Evolutionary conservation across 2,113 vertebrate genomes (phyloP).

Genomic region (Saguinus midas): DNA sequence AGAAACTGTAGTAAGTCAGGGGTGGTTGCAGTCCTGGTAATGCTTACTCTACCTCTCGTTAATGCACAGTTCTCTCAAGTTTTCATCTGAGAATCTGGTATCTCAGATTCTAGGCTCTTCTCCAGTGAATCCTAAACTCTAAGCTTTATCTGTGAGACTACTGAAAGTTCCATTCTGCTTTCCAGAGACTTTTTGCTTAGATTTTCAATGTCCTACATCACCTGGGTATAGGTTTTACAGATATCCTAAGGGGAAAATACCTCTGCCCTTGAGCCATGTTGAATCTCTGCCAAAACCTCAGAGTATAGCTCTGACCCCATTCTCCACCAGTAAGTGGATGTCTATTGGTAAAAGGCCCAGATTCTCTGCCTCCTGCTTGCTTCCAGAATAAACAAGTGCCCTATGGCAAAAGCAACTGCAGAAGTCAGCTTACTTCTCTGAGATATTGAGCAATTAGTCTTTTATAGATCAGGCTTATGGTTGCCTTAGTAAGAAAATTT

Average conservation of each 20-base stretch:
- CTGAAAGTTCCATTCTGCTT: neutral
- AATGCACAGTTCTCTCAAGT: neutral
- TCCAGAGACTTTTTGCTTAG: neutral
- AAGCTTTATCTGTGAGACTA: neutral
- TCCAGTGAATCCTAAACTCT: neutral
- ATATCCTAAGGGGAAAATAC: neutral
- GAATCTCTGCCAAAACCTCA: neutral
- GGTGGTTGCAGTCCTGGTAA: neutral
- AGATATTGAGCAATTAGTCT: neutral
- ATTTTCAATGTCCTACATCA: neutral
- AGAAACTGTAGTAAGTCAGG: neutral
- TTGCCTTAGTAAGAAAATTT: neutral
- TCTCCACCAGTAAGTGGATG: neutral
- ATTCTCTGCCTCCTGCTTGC: neutral
- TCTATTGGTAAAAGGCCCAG: neutral
- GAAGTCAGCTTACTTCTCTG: neutral
- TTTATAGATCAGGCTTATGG: neutral
- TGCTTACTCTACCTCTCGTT: neutral
- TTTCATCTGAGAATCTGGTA: neutral
- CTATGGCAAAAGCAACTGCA: neutral
- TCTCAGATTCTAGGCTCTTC: neutral
- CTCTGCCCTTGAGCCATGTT: neutral
- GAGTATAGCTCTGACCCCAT: neutral
- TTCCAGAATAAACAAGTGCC: neutral
- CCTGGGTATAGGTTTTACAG: too few species aligned